A percentile compares a stretch with the other conserved stretches of the same genome.
Conservation (phyloP, 2,113 vertebrate genomes). For the Catagonus wagneri region DNA sequence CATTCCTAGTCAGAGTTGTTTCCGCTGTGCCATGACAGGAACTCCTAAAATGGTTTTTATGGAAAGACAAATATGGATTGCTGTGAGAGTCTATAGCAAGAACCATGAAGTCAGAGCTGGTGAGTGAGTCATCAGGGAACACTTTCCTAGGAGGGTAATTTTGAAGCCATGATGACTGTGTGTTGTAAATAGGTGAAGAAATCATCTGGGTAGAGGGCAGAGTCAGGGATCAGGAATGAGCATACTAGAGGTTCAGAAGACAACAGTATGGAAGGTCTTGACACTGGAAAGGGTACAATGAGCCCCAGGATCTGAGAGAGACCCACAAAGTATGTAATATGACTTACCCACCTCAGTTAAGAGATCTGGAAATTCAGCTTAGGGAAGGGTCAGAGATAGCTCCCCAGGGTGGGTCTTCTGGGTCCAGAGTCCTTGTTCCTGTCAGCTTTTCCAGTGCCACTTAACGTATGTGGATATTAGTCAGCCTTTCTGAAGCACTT, state of each 20-base stretch:
- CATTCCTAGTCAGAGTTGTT: too few relatives aligned
- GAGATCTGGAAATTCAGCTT: background rate
- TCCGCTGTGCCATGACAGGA: too few relatives aligned
- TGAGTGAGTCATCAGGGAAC: background rate
- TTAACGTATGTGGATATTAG: background rate
- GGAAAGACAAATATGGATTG: background rate
- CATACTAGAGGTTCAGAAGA: background rate
- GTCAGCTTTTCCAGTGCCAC: background rate
- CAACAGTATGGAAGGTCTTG: background rate
- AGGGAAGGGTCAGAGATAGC: background rate
- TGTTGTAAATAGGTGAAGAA: slow-evolving; percentile 12
- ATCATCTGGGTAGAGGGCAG: background rate
- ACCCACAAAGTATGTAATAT: background rate
- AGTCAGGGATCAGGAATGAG: background rate
- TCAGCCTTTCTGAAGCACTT: background rate
- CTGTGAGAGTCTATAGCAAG: background rate
- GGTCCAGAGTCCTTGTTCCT: background rate
- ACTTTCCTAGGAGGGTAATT: background rate
- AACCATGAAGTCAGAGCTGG: background rate
- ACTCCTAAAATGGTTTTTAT: background rate
- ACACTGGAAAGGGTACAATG: background rate
- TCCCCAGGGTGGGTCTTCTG: background rate
- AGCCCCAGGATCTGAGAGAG: background rate
- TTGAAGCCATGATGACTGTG: background rate
- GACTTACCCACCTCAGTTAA: background rate